A percentile compares a stretch with the other conserved stretches of the same genome.
phyloP scores from a whole-genome alignment of 2,888 invertebrate genomes.

The Pandemis heparana region DNA sequence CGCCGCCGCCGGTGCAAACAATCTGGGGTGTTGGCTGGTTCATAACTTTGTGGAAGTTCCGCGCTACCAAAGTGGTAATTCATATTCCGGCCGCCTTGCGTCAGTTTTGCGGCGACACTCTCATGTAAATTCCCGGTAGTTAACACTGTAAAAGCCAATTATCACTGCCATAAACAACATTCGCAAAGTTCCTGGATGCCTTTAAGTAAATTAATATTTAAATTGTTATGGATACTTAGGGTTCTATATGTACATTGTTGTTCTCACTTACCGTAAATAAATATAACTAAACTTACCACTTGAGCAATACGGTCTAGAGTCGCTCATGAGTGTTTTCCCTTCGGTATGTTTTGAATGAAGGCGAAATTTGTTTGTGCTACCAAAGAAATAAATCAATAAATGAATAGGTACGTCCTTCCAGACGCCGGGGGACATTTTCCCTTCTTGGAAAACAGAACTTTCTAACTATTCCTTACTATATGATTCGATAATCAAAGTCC shows the following conservation, averaged over 20 bases:
- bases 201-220: constrained; percentile 1
- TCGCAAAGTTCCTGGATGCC: not conserved
- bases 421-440: constrained; percentile 49
- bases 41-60: constrained; percentile 69
- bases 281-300: not conserved
- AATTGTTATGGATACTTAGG: not conserved
- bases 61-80: constrained; percentile 60
- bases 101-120: constrained; percentile 29
- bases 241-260: not conserved
- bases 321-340: constrained; percentile 34
- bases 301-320: not conserved
- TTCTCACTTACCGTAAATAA: not conserved
- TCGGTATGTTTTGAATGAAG: constrained; percentile 48
- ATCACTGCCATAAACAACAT: constrained; percentile 18
- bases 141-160: constrained; percentile 24
- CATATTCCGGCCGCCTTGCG: constrained; percentile 44
- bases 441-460: constrained; percentile 47
- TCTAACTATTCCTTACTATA: constrained; percentile 46
- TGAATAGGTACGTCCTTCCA: constrained; percentile 44
- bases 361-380: constrained; percentile 52
- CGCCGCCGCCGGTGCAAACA: constrained; percentile 63
- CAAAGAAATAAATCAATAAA: constrained; percentile 44
- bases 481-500: constrained; percentile 56
- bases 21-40: constrained; percentile 64
- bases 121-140: constrained; percentile 30